Base-by-base conservation (phyloP, 92 coral and sea anemone species). In the Isaurus tuberculatus region DNA sequence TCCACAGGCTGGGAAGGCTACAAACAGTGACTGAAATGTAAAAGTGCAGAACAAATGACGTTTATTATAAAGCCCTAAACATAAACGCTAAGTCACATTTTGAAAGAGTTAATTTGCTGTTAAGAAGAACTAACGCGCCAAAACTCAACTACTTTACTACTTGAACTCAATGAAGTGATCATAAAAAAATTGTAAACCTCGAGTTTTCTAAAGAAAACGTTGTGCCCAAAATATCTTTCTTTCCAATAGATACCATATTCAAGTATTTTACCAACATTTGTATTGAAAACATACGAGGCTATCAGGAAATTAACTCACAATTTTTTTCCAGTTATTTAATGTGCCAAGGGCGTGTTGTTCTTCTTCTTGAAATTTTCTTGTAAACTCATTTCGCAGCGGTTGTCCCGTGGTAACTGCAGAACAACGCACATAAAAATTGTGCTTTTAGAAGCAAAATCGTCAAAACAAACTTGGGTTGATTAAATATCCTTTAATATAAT, bases 341-440 rank as follows among this genome's bases (percentile, higher is more conserved):
- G 92, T 89, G 6, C 89, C 87, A 34, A 67, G 51, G 61, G 92
- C 92, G 61, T 89, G 92, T 67, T 89, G 49, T 57, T 89, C 92
- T 58, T 89, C 92, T 44, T 89, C 66, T 44, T 72, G 72, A 26
- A 89, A 37, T 68, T 81, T 65, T 83, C 57, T 43, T 30, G 63
- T 10, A 58, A 78, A 27, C 73, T 88, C 60, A 83, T 9, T 73
- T 46, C 60, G 82, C 2, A 77, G 70, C 13, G 34, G 13, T 25
- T 75, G 84, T 10, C 89, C 89, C 81, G 81, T 40, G 25, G 78
- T 85, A 48, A 80, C 92, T 89, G 79, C 19, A 30, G 33, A 2
- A 20, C 8, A 32, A 36, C 19, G 33, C 49, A 63, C 19, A n/a
- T 6, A 11, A 57, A 57, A 19, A n/a, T n/a, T 11, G 25, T n/a